A percentile compares a stretch with the other conserved stretches of the same genome.
phyloP scores from a whole-genome alignment of 2,797 vertebrate species.

The Sebastiscus albofasciatus region DNA sequence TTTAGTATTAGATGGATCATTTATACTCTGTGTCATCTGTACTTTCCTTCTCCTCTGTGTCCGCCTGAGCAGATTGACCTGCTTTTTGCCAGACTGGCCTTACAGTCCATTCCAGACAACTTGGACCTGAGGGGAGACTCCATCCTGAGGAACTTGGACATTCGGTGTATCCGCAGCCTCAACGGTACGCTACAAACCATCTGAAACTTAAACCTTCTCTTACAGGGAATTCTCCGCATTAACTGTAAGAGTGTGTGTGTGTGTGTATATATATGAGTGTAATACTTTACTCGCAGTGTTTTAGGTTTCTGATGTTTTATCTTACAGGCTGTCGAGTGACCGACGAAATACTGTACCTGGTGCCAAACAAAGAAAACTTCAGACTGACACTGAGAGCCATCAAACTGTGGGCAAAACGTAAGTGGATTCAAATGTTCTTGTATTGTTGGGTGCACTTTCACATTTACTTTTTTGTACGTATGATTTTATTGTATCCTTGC shows the following conservation, averaged over 20 bases:
- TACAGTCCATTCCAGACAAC: constrained; percentile 94
- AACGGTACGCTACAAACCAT: constrained; percentile 75
- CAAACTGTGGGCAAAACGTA: constrained; percentile 99
- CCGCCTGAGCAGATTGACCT: constrained; percentile 89
- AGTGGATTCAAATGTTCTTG: constrained; percentile 65
- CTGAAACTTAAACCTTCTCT: not conserved
- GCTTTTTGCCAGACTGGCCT: constrained; percentile 93
- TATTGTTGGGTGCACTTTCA: no score
- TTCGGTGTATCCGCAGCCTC: constrained; percentile 96
- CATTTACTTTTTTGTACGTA: not conserved
- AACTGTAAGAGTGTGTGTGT: not conserved
- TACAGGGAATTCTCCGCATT: not conserved
- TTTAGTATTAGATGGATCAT: not conserved
- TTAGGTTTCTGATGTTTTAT: not conserved
- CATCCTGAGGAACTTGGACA: constrained; percentile 92
- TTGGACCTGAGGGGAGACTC: constrained; percentile 95
- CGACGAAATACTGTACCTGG: constrained; percentile 96
- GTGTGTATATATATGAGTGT: not conserved
- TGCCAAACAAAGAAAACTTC: constrained; percentile 98
- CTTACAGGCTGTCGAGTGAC: constrained; percentile 94
- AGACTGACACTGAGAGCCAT: constrained; percentile 93
- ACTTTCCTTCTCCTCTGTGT: not conserved
- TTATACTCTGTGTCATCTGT: not conserved
- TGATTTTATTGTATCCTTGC: not conserved
- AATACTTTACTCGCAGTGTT: not conserved